Conservation (phyloP, 2,113 vertebrate species). For the Odocoileus hemionus region DNA sequence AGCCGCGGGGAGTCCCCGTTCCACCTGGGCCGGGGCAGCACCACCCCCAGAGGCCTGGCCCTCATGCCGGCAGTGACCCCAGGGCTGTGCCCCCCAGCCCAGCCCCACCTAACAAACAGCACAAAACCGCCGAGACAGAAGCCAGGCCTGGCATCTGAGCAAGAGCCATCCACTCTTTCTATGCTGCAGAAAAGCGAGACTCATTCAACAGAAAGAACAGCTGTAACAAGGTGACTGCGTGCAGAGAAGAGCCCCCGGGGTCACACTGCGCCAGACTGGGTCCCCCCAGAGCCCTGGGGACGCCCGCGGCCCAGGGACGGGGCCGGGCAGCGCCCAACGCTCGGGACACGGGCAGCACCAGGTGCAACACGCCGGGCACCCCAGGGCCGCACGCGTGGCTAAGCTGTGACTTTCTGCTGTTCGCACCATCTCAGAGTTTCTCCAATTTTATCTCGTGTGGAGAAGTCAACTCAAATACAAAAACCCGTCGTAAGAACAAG, state of each 20-base stretch:
- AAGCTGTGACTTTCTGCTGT: neutral
- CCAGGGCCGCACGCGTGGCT: neutral
- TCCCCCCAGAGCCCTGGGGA: neutral
- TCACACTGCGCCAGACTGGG: no score
- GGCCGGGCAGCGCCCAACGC: fast-evolving
- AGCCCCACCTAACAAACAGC: neutral
- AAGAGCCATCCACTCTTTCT: neutral
- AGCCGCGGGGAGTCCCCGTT: neutral
- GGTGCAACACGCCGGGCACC: fast-evolving
- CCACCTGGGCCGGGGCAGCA: neutral
- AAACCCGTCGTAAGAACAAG: neutral
- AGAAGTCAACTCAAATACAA: neutral
- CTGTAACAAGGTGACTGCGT: neutral
- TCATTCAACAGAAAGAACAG: neutral
- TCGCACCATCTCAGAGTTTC: neutral
- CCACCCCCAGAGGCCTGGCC: neutral
- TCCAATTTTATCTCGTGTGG: neutral
- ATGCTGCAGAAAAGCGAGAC: neutral
- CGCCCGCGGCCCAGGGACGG: neutral
- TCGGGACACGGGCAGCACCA: neutral
- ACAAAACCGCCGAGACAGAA: neutral
- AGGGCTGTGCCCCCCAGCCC: neutral
- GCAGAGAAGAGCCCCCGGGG: neutral
- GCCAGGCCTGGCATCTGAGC: neutral
- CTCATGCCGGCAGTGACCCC: neutral